phyloP scores from a whole-genome alignment of 2,888 invertebrate genomes.

The Halictus ligatus region DNA sequence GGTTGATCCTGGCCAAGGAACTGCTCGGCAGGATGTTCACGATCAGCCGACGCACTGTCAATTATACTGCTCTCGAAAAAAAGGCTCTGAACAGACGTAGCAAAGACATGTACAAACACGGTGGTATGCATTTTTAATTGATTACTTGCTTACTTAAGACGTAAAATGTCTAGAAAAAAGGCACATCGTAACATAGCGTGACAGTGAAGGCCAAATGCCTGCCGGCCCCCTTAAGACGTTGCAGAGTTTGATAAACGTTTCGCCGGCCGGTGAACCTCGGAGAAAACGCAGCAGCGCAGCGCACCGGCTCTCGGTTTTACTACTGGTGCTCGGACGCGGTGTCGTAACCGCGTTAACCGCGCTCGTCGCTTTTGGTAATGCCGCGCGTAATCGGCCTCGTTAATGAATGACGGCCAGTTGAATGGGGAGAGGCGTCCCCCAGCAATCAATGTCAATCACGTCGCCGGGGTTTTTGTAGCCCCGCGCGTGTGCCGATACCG shows the following conservation, averaged over 20 bases:
- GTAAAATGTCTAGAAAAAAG: no score
- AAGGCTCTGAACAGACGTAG: no score
- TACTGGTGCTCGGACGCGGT: constrained; percentile 18
- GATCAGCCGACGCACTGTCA: constrained; percentile 84
- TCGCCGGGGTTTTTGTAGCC: constrained; percentile 19
- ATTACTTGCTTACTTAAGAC: no score
- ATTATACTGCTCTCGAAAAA: constrained; percentile 89
- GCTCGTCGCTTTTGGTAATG: constrained; percentile 68
- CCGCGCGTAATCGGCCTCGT: constrained; percentile 56
- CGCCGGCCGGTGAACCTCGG: not conserved
- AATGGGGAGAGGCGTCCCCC: constrained; percentile 32
- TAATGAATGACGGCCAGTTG: constrained; percentile 63
- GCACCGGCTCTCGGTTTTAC: not conserved
- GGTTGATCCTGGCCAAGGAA: constrained; percentile 84
- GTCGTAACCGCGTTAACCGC: constrained; percentile 52
- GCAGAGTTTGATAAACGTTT: constrained; percentile 53
- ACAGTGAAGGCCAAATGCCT: no score
- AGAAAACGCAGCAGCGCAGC: not conserved
- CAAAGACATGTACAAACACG: no score
- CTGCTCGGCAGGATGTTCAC: constrained; percentile 87
- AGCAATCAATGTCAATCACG: constrained; percentile 67
- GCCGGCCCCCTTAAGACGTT: no score
- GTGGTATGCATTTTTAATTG: no score
- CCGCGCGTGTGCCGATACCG: constrained; percentile 7
- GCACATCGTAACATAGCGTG: no score